Evolutionary conservation across 2,888 invertebrate species (phyloP).

Genomic region (Pristionchus fissidentatus): DNA sequence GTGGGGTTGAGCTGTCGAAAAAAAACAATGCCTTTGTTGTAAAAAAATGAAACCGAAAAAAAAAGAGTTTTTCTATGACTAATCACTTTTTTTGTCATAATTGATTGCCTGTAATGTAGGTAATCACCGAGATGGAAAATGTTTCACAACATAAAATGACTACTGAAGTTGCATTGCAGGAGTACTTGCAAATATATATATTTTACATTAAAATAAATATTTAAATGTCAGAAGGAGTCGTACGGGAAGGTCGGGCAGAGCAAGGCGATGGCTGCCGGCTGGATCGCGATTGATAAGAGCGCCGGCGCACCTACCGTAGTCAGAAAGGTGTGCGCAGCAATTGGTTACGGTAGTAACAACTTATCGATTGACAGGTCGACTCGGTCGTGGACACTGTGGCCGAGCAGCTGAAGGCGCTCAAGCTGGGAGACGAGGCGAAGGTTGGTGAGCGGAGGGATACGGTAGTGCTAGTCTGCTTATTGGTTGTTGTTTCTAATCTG

Average conservation of each 20-base stretch:
- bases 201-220: background rate
- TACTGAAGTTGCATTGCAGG: no score
- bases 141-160: no score
- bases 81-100: no score
- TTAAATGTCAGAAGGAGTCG: constrained; percentile 61
- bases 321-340: constrained; percentile 50
- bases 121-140: no score
- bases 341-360: background rate
- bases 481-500: background rate
- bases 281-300: constrained; percentile 90
- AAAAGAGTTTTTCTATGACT: background rate
- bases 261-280: constrained; percentile 93
- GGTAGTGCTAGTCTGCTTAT: background rate
- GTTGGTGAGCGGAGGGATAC: background rate
- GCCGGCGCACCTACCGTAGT: constrained; percentile 58
- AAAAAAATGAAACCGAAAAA: background rate
- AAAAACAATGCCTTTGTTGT: no score
- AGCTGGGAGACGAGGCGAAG: constrained; percentile 78
- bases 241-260: constrained; percentile 89
- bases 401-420: constrained; percentile 83
- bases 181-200: no score
- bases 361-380: constrained; percentile 55
- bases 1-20: no score
- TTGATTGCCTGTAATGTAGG: no score
- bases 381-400: constrained; percentile 80